A percentile compares a stretch with the other conserved stretches of the same genome.
These are phyloP conservation scores for Crossaster papposus DNA, from an alignment of 53 echinoderm and acorn worm genomes.

Conservation along the genomic window DNA sequence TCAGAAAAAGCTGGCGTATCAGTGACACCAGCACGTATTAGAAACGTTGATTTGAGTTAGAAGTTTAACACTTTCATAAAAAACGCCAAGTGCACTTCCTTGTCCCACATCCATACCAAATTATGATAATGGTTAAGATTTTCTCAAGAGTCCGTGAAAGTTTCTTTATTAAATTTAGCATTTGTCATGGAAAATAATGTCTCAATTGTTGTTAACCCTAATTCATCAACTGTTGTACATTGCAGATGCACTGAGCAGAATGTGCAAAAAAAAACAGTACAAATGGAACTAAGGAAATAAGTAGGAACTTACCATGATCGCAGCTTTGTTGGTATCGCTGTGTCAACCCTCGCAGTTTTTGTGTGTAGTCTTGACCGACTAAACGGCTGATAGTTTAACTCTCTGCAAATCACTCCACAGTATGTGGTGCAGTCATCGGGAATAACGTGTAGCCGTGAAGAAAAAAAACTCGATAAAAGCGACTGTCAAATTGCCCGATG, in stretches of 20 bases:
- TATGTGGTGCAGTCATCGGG: neutral
- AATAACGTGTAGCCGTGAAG: neutral
- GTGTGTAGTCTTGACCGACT: neutral
- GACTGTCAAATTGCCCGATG: neutral
- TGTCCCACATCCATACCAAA: slow-evolving; percentile 14
- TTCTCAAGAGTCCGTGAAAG: neutral
- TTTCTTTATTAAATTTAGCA: neutral
- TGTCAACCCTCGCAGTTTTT: neutral
- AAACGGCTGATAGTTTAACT: neutral
- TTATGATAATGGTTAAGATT: neutral
- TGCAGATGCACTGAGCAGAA: neutral
- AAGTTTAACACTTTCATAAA: neutral
- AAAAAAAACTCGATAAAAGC: neutral
- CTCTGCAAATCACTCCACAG: neutral
- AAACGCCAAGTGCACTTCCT: slow-evolving; percentile 8
- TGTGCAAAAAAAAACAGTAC: neutral
- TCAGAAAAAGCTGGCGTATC: neutral
- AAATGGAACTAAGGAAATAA: neutral
- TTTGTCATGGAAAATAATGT: neutral
- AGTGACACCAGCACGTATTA: slow-evolving; percentile 8
- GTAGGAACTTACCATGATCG: slow-evolving; percentile 13
- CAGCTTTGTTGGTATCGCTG: neutral
- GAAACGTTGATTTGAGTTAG: neutral
- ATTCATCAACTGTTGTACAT: neutral
- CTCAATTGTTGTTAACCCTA: neutral